Conservation (phyloP, 1,140 invertebrate genomes). For the Ditylenchus dipsaci region DNA sequence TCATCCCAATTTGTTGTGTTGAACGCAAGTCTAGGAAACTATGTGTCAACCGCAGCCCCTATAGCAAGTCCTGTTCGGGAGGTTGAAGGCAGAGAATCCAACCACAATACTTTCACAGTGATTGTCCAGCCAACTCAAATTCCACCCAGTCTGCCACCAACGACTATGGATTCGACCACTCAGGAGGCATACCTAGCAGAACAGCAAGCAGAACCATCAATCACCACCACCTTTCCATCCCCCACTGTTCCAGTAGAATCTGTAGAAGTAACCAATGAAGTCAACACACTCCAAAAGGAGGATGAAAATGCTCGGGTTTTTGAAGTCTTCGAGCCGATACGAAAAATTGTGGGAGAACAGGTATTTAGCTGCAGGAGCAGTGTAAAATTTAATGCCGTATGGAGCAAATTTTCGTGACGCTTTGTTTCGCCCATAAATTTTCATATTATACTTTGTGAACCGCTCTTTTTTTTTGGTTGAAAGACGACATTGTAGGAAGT, state of each 20-base stretch:
- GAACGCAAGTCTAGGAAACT: neutral
- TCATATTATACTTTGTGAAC: too few relatives aligned
- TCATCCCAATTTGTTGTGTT: too few relatives aligned
- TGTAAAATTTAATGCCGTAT: conserved; percentile 5
- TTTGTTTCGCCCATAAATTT: too few relatives aligned
- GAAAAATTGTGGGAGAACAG: conserved; percentile 11
- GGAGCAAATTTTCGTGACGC: too few relatives aligned
- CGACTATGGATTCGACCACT: neutral
- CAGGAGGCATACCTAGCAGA: neutral
- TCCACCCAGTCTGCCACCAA: neutral
- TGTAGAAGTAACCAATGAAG: neutral
- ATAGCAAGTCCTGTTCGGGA: neutral
- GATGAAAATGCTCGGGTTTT: neutral
- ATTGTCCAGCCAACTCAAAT: neutral
- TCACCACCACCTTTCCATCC: neutral
- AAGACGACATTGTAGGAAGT: too few relatives aligned
- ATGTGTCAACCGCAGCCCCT: neutral
- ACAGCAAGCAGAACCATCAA: neutral
- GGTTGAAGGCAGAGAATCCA: neutral
- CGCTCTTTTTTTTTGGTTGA: too few relatives aligned
- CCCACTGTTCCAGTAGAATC: neutral
- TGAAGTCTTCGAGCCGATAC: conserved; percentile 6
- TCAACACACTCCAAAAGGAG: neutral
- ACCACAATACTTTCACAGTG: neutral
- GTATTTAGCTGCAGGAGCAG: conserved; percentile 22